Evolutionary conservation across 1,140 invertebrate species (phyloP).

Genomic region (Ceratina calcarata): DNA sequence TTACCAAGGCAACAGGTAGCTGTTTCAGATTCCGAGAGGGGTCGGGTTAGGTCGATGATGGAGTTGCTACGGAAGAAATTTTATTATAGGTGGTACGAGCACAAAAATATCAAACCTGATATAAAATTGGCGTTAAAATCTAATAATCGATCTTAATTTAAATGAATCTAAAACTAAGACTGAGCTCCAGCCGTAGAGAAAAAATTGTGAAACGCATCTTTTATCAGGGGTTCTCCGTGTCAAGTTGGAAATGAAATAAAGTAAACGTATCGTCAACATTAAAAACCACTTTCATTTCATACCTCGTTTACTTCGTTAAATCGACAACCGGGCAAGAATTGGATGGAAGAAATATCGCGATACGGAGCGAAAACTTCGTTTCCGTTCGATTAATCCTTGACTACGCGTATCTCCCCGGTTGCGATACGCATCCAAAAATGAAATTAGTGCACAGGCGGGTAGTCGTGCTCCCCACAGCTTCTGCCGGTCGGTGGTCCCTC

Average conservation of each 20-base stretch:
- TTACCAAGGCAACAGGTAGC: slow-evolving; percentile 33
- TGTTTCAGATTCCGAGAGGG: not conserved
- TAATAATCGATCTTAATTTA: no score
- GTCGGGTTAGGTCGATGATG: not conserved
- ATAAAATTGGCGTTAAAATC: no score
- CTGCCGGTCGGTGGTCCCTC: slow-evolving; percentile 59
- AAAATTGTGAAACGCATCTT: no score
- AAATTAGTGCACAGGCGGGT: slow-evolving; percentile 62
- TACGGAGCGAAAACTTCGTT: slow-evolving; percentile 29
- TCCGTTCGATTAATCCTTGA: slow-evolving; percentile 28
- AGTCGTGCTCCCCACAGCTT: slow-evolving; percentile 58
- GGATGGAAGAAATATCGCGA: slow-evolving; percentile 19
- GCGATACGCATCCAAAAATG: slow-evolving; percentile 53
- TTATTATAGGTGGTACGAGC: no score
- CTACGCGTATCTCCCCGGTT: not conserved
- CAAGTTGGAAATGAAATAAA: no score
- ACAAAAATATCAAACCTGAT: no score
- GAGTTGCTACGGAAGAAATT: not conserved
- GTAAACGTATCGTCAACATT: no score
- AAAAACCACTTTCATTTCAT: not conserved
- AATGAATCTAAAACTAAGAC: no score
- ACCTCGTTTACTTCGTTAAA: not conserved
- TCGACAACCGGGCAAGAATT: not conserved
- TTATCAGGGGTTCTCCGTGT: no score
- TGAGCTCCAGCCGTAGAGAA: no score